phyloP scores from a whole-genome alignment of 1,140 invertebrate species.

The Carcinoscorpius rotundicauda region DNA sequence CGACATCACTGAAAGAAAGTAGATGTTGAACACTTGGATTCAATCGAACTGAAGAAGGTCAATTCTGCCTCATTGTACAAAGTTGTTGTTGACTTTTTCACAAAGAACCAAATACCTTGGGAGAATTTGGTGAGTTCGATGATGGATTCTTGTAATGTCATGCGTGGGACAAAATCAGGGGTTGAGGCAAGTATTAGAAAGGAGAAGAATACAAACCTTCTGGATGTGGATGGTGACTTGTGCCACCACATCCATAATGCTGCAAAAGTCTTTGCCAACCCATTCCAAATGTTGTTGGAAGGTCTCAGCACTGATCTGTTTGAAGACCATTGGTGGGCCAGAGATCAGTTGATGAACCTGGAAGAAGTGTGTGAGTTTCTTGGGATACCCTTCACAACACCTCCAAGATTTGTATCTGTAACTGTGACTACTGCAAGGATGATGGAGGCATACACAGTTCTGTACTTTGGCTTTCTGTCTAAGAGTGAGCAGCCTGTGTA shows the following conservation, averaged over 20 bases:
- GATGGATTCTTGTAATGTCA: conserved; percentile 6
- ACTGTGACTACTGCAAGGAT: no score
- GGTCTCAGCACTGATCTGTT: conserved; percentile 1
- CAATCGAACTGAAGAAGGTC: no score
- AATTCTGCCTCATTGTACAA: no score
- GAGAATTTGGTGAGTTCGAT: conserved; percentile 2
- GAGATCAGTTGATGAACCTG: conserved; percentile 17
- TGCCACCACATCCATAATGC: background rate
- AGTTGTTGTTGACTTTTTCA: no score
- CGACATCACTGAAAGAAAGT: no score
- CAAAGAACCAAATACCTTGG: no score
- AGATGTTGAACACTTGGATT: no score
- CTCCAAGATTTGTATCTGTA: conserved; percentile 21
- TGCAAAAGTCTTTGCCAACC: background rate
- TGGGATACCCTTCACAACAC: conserved; percentile 20
- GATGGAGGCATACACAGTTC: no score
- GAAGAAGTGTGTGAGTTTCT: conserved; percentile 22
- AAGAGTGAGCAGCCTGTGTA: no score
- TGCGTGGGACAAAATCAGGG: conserved; percentile 2
- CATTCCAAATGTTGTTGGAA: background rate
- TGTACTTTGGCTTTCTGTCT: no score
- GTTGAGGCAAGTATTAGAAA: background rate
- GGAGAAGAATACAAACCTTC: background rate
- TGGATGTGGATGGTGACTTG: conserved; percentile 4
- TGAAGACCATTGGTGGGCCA: conserved; percentile 26